A percentile compares a stretch with the other conserved stretches of the same genome.
Evolutionary conservation across 2,888 invertebrate genomes (phyloP).

Genomic region (Vannuccia rotundouncinata): DNA sequence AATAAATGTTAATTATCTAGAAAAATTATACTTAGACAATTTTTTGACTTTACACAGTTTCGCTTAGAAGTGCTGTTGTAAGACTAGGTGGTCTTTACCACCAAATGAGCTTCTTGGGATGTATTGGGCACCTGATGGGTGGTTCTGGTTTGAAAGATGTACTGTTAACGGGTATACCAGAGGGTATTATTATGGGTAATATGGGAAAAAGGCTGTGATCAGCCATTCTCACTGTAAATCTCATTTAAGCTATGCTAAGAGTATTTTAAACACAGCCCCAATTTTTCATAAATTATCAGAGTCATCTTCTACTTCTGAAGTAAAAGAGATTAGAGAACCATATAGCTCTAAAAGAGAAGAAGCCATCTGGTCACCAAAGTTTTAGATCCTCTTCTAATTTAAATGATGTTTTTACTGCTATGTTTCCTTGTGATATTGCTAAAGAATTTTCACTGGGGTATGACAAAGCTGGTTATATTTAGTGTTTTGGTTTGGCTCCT

Average conservation of each 20-base stretch:
- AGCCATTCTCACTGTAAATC: not conserved
- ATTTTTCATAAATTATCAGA: not conserved
- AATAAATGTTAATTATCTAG: too few relatives aligned
- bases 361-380: not conserved
- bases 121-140: too few relatives aligned
- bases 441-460: slow-evolving; percentile 24
- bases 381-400: slow-evolving; percentile 26
- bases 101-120: too few relatives aligned
- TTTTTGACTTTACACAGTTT: too few relatives aligned
- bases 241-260: not conserved
- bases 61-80: too few relatives aligned
- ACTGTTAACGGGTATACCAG: too few relatives aligned
- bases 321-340: not conserved
- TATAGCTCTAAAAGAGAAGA: not conserved
- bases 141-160: too few relatives aligned
- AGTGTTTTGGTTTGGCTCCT: not conserved
- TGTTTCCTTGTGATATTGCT: slow-evolving; percentile 24
- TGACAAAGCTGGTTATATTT: slow-evolving; percentile 13
- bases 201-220: not conserved
- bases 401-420: slow-evolving; percentile 1
- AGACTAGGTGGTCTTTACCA: too few relatives aligned
- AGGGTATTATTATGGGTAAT: not conserved
- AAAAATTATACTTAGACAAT: too few relatives aligned
- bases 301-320: not conserved
- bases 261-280: not conserved